phyloP scores from a whole-genome alignment of 2,888 invertebrate species.

The Drosophila emarginata region DNA sequence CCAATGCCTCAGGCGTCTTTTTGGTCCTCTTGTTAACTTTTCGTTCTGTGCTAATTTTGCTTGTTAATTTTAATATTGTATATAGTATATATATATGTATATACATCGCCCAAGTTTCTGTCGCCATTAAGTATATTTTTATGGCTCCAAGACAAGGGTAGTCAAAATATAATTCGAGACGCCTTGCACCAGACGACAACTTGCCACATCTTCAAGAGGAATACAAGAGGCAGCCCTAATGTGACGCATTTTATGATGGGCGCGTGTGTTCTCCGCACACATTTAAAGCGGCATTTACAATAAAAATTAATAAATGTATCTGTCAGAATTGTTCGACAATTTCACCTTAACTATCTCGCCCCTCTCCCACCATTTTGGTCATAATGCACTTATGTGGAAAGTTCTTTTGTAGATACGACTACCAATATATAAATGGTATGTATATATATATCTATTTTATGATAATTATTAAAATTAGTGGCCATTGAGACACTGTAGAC shows the following conservation, averaged over 20 bases:
- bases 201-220: not conserved
- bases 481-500: constrained; percentile 36
- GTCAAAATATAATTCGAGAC: constrained; percentile 58
- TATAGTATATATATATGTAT: not conserved
- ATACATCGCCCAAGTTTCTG: constrained; percentile 42
- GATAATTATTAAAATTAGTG: constrained; percentile 64
- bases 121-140: constrained; percentile 60
- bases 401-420: constrained; percentile 43
- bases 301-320: constrained; percentile 68
- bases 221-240: constrained; percentile 32
- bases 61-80: constrained; percentile 54
- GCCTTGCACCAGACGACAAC: constrained; percentile 35
- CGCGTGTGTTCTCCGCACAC: constrained; percentile 52
- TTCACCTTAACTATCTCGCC: constrained; percentile 30
- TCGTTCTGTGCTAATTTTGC: constrained; percentile 50
- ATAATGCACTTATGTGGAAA: constrained; percentile 56
- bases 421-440: not conserved
- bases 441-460: constrained; percentile 45
- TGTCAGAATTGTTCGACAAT: constrained; percentile 37
- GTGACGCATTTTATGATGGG: constrained; percentile 55
- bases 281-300: constrained; percentile 46
- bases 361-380: not conserved
- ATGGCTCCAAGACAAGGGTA: constrained; percentile 44
- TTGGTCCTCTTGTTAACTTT: constrained; percentile 49
- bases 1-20: not conserved